Base-by-base conservation (phyloP, 2,113 vertebrate genomes). In the Xenus cinereus region DNA sequence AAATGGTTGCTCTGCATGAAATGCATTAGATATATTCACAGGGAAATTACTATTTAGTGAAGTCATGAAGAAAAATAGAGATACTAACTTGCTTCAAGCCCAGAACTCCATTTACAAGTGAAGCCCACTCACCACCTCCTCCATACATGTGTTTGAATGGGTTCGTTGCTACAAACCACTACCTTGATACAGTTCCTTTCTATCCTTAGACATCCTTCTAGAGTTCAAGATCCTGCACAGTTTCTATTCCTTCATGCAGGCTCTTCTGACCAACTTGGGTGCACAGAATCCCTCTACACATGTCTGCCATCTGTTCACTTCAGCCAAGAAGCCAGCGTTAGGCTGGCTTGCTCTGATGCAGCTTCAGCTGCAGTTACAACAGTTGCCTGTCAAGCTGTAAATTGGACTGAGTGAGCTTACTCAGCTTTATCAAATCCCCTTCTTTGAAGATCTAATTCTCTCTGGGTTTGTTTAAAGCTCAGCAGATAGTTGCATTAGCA, bases 261-360 rank as follows among this genome's bases (percentile, higher is more conserved):
- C 17, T 67, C 51, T 48, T 71, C 46, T 3, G 4, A 32, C 16
- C 19, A 57, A 37, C 15, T 26, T 0, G 0, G 23, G 23, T 22
- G 3, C 35, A 56, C 32, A 37, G 45, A 33, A 57, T 32, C 7
- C 11, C 28, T 26, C 26, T 21, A 12, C 8, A 8, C 8, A n/a
- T 21, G 11, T 37, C 9, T 60, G 12, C 5, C 22, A 78, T 21
- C 17, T 24, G 27, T 16, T 53, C 37, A 39, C 37, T 27, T 67
- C 46, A 79, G 51, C 57, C 32, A 64, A 59, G 11, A 4, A 46
- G 7, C 11, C 30, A 50, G 8, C 14, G 18, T 53, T 37, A 62
- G 16, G 26, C 11, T n/a, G 23, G 10, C 33, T 56, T 57, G 41
- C 51, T 43, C 26, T 27, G 23, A 48, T 18, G 14, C n/a, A 45